A percentile compares a stretch with the other conserved stretches of the same genome.
Conservation (phyloP, 1,140 invertebrate genomes). For the Metopolophium dirhodum region DNA sequence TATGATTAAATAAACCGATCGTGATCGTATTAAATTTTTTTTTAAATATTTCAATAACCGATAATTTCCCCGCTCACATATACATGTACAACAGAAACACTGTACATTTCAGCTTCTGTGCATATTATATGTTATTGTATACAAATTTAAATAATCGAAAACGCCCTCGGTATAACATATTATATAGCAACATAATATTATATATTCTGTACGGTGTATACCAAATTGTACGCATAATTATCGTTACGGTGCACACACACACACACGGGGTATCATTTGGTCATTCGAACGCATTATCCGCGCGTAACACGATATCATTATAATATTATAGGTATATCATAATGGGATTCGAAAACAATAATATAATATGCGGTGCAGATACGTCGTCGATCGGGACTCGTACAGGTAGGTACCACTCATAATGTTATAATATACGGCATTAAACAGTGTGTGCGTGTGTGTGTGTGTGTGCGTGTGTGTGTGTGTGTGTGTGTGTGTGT, state of each 20-base stretch:
- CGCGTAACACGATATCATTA: conserved; percentile 9
- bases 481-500: background rate
- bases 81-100: background rate
- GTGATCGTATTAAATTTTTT: background rate
- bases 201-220: background rate
- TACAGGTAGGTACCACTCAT: background rate
- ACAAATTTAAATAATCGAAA: background rate
- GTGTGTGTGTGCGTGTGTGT: too few relatives aligned
- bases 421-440: background rate
- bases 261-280: background rate
- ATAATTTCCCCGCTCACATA: background rate
- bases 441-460: background rate
- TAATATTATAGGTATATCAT: background rate
- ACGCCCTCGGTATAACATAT: background rate
- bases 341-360: conserved; percentile 1
- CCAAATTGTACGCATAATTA: background rate
- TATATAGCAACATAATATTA: background rate
- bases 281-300: background rate
- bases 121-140: background rate
- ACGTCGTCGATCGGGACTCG: background rate
- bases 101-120: background rate
- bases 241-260: background rate
- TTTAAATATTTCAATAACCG: background rate
- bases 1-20: background rate
- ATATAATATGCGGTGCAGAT: background rate